Base-by-base conservation (phyloP, 2,797 vertebrate species). In the Sebastes jordani region DNA sequence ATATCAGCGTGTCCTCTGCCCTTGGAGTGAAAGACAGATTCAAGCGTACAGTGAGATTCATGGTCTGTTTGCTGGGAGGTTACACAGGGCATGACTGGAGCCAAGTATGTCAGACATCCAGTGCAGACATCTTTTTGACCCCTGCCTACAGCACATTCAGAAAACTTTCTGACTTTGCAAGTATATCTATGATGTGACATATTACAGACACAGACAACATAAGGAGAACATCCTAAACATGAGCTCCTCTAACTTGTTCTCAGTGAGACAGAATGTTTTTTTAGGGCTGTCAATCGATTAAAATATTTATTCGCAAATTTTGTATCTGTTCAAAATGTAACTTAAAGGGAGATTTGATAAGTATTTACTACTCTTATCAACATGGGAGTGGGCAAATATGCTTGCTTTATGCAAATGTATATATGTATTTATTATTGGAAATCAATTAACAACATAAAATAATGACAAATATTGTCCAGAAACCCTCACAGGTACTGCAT, bases 1-100 rank as follows among this genome's bases (percentile, higher is more conserved):
- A 85, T 88, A 89, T 90, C 86, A 82, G 66, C 13, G 7, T 70
- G 78, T 72, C 70, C 58, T 83, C 60, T 83, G 75, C 42, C 82
- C 54, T 74, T 77, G 65, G 38, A 89, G 63, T 82, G 66, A 87
- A 86, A 91, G 76, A 77, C 78, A 74, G 62, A 74, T 32, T 78
- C 6, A 5, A 69, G 58, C 13, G 22, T 42, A 65, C 38, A 18
- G 75, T 65, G 71, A 85, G 80, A 88, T 84, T 90, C 68, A 76
- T 83, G 68, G 54, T 74, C 32, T 82, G 61, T 88, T 82, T 76
- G 61, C 72, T 34, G 55, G 54, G 74, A 81, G 71, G 68, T 85
- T 70, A 62, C 32, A 61, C 29, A 63, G 36, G 34, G 52, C 23
- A 49, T 59, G 23, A 71, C 36, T 34, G 34, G 29, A 72, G 59